A percentile compares a stretch with the other conserved stretches of the same genome.
Evolutionary conservation across 2,888 invertebrate genomes (phyloP).

Genomic region (Acleris cristana): DNA sequence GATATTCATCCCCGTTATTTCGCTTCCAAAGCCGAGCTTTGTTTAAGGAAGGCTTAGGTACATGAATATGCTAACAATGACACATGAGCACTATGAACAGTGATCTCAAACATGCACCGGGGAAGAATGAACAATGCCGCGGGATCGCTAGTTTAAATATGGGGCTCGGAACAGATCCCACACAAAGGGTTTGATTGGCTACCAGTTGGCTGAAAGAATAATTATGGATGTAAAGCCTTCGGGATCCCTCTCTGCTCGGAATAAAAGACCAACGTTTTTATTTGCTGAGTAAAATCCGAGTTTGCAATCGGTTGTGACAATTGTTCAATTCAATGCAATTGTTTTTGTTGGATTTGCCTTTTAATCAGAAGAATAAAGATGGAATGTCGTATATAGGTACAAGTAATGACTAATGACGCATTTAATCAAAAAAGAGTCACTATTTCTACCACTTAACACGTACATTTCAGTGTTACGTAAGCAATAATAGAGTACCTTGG

Average conservation of each 20-base stretch:
- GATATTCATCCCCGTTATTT: slow-evolving; percentile 30
- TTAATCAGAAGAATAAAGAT: not conserved
- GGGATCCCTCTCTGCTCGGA: slow-evolving; percentile 14
- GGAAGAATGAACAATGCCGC: slow-evolving; percentile 22
- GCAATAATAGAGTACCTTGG: slow-evolving; percentile 38
- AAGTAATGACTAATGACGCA: no score
- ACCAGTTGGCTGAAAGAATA: slow-evolving; percentile 33
- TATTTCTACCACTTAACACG: no score
- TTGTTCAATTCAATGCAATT: no score
- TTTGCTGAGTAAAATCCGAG: slow-evolving; percentile 14
- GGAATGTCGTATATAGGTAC: no score
- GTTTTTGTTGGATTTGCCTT: not conserved
- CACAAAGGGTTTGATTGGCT: slow-evolving; percentile 36
- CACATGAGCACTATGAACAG: slow-evolving; percentile 34
- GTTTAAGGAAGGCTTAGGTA: slow-evolving; percentile 33
- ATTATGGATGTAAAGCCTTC: slow-evolving; percentile 33
- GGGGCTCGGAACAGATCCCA: slow-evolving; percentile 27
- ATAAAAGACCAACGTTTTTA: slow-evolving; percentile 26
- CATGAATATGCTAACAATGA: slow-evolving; percentile 37
- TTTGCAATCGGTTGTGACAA: not conserved
- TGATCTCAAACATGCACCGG: slow-evolving; percentile 25
- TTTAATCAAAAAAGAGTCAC: no score
- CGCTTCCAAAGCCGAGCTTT: slow-evolving; percentile 23
- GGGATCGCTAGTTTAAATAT: slow-evolving; percentile 35
- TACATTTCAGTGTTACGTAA: slow-evolving; percentile 19